phyloP scores from a whole-genome alignment of 2,797 vertebrate genomes.

The Parambassis ranga region DNA sequence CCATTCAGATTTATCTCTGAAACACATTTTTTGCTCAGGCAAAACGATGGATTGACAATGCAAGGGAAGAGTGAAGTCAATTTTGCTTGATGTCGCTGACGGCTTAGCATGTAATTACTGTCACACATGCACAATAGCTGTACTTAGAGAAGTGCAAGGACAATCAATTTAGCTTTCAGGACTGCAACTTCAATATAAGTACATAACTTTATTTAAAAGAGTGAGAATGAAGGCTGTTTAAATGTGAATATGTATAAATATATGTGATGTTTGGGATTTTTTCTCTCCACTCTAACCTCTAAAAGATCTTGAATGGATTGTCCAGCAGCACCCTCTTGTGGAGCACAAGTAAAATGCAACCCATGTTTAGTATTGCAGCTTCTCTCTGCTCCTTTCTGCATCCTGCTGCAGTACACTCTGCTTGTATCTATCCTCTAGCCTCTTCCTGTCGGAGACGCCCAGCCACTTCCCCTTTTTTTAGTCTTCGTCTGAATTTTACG shows the following conservation, averaged over 20 bases:
- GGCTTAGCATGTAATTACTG: conserved; percentile 76
- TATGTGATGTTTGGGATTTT: conserved; percentile 36
- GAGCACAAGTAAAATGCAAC: conserved; percentile 68
- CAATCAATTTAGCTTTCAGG: conserved; percentile 67
- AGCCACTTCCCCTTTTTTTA: conserved; percentile 37
- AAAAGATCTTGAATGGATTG: conserved; percentile 80
- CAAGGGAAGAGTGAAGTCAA: conserved; percentile 62
- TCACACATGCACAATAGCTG: conserved; percentile 65
- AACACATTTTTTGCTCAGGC: conserved; percentile 45
- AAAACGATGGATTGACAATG: conserved; percentile 65
- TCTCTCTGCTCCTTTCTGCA: conserved; percentile 23
- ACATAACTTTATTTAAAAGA: conserved; percentile 63
- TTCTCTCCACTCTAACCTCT: not conserved
- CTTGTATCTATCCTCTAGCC: conserved; percentile 41
- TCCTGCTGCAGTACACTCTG: conserved; percentile 48
- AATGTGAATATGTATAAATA: conserved; percentile 41
- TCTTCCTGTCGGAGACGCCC: conserved; percentile 49
- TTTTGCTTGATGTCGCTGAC: conserved; percentile 72
- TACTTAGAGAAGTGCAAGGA: conserved; percentile 65
- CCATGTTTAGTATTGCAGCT: conserved; percentile 37
- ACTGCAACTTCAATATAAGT: conserved; percentile 60
- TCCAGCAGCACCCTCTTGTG: conserved; percentile 99
- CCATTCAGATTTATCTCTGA: conserved; percentile 55
- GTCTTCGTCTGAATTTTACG: conserved; percentile 31
- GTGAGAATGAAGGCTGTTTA: conserved; percentile 39